Evolutionary conservation across 2,797 vertebrate species (phyloP).

Genomic region (Cossypha caffra): DNA sequence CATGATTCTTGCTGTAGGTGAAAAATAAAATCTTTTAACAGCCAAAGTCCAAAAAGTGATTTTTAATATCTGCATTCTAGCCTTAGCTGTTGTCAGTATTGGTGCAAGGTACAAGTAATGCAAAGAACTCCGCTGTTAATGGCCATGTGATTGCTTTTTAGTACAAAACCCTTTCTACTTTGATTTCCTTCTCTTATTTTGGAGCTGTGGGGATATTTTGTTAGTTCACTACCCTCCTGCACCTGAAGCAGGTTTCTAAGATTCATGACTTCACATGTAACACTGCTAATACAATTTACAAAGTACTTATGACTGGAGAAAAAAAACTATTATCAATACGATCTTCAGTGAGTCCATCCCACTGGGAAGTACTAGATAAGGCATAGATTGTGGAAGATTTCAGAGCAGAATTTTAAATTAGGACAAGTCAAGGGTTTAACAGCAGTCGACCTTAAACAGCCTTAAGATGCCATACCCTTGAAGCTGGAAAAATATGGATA

Average conservation of each 20-base stretch:
- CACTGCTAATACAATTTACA: background rate
- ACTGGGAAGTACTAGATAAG: background rate
- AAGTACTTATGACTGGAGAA: background rate
- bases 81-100: background rate
- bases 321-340: background rate
- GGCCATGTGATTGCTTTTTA: background rate
- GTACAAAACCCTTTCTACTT: background rate
- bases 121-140: background rate
- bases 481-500: background rate
- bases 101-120: background rate
- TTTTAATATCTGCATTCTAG: background rate
- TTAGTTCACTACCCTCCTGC: background rate
- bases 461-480: background rate
- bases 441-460: background rate
- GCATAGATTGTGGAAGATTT: background rate
- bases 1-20: background rate
- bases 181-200: background rate
- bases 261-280: background rate
- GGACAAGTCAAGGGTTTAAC: background rate
- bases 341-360: background rate
- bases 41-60: background rate
- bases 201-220: constrained; percentile 52
- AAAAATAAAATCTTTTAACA: background rate
- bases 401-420: background rate
- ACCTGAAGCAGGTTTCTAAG: background rate